A percentile compares a stretch with the other conserved stretches of the same genome.
phyloP scores from a whole-genome alignment of 2,888 invertebrate genomes.

The Dromius quadrimaculatus region DNA sequence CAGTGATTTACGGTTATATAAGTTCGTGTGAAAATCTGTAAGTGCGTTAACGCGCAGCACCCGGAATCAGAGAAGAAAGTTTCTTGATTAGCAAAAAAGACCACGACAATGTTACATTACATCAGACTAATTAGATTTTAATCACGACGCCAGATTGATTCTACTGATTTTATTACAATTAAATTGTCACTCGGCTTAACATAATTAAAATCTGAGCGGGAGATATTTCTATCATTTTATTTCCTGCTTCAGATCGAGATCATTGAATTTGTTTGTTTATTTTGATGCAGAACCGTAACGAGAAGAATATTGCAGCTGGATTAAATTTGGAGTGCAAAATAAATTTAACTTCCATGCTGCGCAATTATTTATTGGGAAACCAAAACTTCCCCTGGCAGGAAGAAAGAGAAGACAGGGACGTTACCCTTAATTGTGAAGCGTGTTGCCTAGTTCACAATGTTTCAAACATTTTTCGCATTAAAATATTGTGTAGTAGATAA shows the following conservation, averaged over 20 bases:
- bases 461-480: too few species aligned
- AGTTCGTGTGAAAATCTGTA: conserved; percentile 12
- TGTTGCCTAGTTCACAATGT: too few species aligned
- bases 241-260: not conserved
- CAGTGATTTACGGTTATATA: conserved; percentile 14
- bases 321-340: too few species aligned
- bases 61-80: conserved; percentile 33
- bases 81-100: conserved; percentile 5
- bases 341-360: too few species aligned
- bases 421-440: too few species aligned
- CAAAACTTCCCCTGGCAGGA: too few species aligned
- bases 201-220: conserved; percentile 8
- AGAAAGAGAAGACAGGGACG: too few species aligned
- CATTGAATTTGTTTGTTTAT: too few species aligned
- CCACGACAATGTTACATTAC: conserved; percentile 24
- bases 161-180: conserved; percentile 30
- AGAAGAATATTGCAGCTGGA: too few species aligned
- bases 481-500: too few species aligned
- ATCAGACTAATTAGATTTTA: conserved; percentile 13
- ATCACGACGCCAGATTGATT: conserved; percentile 6
- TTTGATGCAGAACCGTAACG: too few species aligned
- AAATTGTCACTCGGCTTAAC: conserved; percentile 18
- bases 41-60: not conserved
- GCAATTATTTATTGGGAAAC: too few species aligned
- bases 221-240: not conserved